Base-by-base conservation (phyloP, 2,888 invertebrate species). In the Pristionchus exspectatus region DNA sequence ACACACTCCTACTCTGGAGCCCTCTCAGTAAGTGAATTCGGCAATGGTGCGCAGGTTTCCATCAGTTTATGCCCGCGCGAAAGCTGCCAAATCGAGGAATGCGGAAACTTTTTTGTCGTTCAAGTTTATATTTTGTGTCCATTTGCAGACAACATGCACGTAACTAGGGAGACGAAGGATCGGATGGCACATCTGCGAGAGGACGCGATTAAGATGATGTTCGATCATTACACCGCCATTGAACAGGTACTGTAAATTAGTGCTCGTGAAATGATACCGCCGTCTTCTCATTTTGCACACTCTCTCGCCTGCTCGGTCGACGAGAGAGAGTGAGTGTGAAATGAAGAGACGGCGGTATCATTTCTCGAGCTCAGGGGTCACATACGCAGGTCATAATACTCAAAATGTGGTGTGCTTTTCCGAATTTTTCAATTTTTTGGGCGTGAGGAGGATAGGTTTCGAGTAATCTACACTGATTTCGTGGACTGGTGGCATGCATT, bases 1-100 rank as follows among this genome's bases (percentile, higher is more conserved):
- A 94, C 81, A 91, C 92, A 59, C 90, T 94, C 91, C 90, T 94
- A 38, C 89, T 94, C 72, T 94, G 94, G 87, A 87, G 92, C 89
- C 90, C 89, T 1, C 74, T 92, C 50, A 93, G 91, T 92, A 69
- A 88, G 91, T 90, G 33, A 74, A n/a, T 14, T 1, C 2, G 72
- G 16, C 33, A 10, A n/a, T 24, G 90, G 74, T 69, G 81, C 24
- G 44, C 9, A 2, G 33, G 10, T 54, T 44, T 54, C 16, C 54
- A 2, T 16, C 12, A 2, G 4, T 83, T 54, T 56, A 9, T n/a
- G n/a, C n/a, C n/a, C n/a, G n/a, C 24, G 9, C 1, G 12, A 83
- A 27, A 33, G 83, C 12, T 83, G n/a, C 44, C 18, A 18, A 33
- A 74, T 3, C 38, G 38, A 38, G 38, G 2, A 38, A 5, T 38